Conservation (phyloP, 2,797 vertebrate species). For the Melanotaenia pygmaea region DNA sequence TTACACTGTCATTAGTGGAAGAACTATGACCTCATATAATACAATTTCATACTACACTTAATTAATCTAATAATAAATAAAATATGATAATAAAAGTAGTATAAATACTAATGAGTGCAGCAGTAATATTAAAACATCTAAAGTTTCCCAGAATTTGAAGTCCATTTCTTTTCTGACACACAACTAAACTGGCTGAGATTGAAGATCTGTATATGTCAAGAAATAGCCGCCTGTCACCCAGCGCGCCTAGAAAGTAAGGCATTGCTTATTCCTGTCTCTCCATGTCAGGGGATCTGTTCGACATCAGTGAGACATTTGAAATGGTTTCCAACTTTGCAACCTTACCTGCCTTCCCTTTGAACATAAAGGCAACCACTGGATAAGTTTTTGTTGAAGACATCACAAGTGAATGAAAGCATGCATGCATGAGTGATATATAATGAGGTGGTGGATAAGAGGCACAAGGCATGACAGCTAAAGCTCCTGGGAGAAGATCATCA, state of each 20-base stretch:
- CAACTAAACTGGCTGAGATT: neutral
- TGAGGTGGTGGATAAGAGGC: constrained; percentile 18
- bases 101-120: neutral
- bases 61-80: neutral
- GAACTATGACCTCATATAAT: constrained; percentile 2
- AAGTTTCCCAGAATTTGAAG: constrained; percentile 8
- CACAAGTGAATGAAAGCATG: constrained; percentile 19
- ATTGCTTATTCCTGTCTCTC: constrained; percentile 14
- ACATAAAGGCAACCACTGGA: constrained; percentile 12
- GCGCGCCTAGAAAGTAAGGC: constrained; percentile 4
- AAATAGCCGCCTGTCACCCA: constrained; percentile 6
- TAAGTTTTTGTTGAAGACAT: constrained; percentile 20
- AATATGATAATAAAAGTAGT: neutral
- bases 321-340: constrained; percentile 13
- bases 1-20: neutral
- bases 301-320: constrained; percentile 35
- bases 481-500: constrained; percentile 30
- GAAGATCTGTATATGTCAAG: constrained; percentile 11
- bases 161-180: constrained; percentile 6
- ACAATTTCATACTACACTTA: neutral
- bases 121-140: constrained; percentile 5
- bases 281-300: constrained; percentile 11
- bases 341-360: constrained; percentile 3
- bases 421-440: constrained; percentile 36
- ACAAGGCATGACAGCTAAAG: constrained; percentile 15